Percentiles rank a stretch among this genome's conserved stretches.
These are phyloP conservation scores for Teleogryllus oceanicus DNA, from an alignment of 2,888 invertebrate genomes.

Conservation along the genomic window DNA sequence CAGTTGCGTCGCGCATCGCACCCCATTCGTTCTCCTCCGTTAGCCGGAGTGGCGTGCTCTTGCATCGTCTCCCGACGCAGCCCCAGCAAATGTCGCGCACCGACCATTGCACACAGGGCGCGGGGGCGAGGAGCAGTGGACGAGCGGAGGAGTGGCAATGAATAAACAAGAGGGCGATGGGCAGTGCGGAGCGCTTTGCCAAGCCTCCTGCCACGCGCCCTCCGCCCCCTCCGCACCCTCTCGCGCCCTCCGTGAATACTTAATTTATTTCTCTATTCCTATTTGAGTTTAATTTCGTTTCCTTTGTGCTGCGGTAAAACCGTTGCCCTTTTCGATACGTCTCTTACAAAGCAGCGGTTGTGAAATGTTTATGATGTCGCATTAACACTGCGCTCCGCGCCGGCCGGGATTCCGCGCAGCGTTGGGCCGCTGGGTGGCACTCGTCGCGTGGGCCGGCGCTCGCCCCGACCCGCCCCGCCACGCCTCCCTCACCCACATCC, in stretches of 20 bases:
- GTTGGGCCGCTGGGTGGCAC: neutral
- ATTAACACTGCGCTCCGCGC: neutral
- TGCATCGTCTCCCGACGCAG: too few relatives aligned
- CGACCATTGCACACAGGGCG: too few relatives aligned
- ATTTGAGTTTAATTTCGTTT: constrained; percentile 18
- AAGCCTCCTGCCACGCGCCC: neutral
- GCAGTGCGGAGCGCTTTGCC: too few relatives aligned
- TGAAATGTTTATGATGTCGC: constrained; percentile 9
- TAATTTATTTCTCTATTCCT: constrained; percentile 2
- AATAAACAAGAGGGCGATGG: too few relatives aligned
- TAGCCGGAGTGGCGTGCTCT: too few relatives aligned
- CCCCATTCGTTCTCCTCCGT: too few relatives aligned
- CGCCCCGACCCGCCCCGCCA: neutral
- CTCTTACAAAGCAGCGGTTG: neutral
- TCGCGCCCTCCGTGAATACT: neutral
- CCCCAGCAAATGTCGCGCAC: too few relatives aligned
- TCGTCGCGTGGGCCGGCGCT: too few relatives aligned
- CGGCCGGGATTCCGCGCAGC: neutral
- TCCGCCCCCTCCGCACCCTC: neutral
- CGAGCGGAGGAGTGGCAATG: too few relatives aligned
- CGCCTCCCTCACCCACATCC: neutral
- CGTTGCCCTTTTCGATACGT: constrained; percentile 7
- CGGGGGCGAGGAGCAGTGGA: too few relatives aligned
- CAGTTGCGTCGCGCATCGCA: too few relatives aligned
- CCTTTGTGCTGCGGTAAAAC: constrained; percentile 2